Evolutionary conservation across 2,113 vertebrate genomes (phyloP), one percentile per base, ranked within the genome.

Genomic region (Ceyx melanurus): DNA sequence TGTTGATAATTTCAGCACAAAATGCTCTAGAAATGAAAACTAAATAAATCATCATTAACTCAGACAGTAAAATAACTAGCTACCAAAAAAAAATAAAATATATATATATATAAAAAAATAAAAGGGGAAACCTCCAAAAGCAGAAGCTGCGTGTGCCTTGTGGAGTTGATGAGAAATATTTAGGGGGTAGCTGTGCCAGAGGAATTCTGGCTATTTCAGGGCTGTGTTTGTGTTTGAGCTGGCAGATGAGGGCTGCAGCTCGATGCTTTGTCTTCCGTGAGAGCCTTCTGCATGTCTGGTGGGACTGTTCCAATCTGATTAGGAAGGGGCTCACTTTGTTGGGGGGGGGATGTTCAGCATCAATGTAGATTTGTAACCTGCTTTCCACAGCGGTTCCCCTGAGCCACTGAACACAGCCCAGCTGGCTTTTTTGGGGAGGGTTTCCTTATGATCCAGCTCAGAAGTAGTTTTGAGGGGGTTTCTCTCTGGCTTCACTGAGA

Each of bases 1-100:
- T 67, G 48, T 46, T 90, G 79, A 81, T 46, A 84, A 57, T 67
- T 80, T 84, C 58, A 72, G 43, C 65, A 68, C 43, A 73, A 81
- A 80, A 84, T 50, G 58, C 73, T 87, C 58, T 61, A 66, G 78
- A 83, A 90, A 84, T 22, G 60, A 58, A 81, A 84, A 58, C 37
- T 40, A 57, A 76, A 84, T 84, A 68, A 90, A 87, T 87, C 90
- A 79, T 37, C 31, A 33, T 80, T 92, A 90, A 73, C 53, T 76
- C 53, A 72, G 82, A 72, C 25, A 48, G n/a, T 42, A 90, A 88
- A 72, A 66, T 76, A 84, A 77, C 48, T 48, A 57, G 25, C 53
- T 76, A 26, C 37, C 37, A 68, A 22, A 60, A 62, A 66, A 71
- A 67, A 54, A 42, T 6, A 48, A 21, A 37, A 37, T 33, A 33